Evolutionary conservation across 2,888 invertebrate genomes (phyloP).

Genomic region (Hydropsyche betteni): DNA sequence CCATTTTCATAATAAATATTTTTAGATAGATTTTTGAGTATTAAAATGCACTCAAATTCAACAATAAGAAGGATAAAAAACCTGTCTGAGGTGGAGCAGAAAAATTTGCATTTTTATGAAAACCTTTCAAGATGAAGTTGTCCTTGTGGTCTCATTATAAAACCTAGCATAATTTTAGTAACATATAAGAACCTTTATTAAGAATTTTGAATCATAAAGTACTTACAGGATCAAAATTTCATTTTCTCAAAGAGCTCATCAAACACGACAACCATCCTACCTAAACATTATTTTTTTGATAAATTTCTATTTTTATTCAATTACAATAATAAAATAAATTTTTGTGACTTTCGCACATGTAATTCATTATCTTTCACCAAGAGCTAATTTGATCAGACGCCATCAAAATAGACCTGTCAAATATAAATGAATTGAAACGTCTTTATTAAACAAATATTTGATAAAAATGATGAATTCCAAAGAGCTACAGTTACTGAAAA

Average conservation of each 20-base stretch:
- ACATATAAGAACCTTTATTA: constrained; percentile 38
- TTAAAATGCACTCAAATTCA: constrained; percentile 24
- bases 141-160: constrained; percentile 32
- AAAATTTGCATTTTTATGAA: constrained; percentile 66
- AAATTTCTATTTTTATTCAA: no score
- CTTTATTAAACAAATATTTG: background rate
- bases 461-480: background rate
- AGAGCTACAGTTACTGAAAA: background rate
- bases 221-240: background rate
- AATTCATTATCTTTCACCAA: no score
- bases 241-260: no score
- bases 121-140: constrained; percentile 58
- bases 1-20: background rate
- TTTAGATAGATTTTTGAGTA: background rate
- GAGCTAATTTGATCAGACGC: no score
- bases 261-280: no score
- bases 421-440: no score
- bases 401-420: no score
- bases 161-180: constrained; percentile 37
- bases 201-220: background rate
- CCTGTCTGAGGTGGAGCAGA: constrained; percentile 51
- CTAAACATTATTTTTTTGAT: no score
- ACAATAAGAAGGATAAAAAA: background rate
- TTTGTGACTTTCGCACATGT: no score
- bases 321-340: no score